These are phyloP conservation scores for Leptogaster cylindrica DNA, from an alignment of 2,888 invertebrate species.

Conservation along the genomic window DNA sequence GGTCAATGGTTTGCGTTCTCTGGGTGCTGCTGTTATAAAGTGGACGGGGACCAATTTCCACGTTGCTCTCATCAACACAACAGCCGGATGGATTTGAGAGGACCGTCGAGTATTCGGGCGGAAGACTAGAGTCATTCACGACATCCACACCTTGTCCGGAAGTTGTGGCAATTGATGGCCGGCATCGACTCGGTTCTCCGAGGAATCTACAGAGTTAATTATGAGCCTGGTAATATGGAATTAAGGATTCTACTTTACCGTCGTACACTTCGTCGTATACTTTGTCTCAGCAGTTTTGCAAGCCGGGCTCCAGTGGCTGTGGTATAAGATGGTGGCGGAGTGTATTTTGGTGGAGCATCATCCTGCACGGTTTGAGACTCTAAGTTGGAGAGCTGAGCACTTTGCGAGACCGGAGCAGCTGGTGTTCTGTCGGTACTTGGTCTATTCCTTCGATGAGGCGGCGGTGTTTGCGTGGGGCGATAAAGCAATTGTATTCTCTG, in stretches of 20 bases:
- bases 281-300: slow-evolving; percentile 76
- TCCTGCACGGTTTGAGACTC: slow-evolving; percentile 58
- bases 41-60: slow-evolving; percentile 53
- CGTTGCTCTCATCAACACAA: not conserved
- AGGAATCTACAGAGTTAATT: slow-evolving; percentile 47
- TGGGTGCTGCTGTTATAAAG: slow-evolving; percentile 51
- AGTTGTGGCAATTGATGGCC: slow-evolving; percentile 47
- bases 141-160: slow-evolving; percentile 37
- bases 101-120: slow-evolving; percentile 54
- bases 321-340: slow-evolving; percentile 90
- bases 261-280: slow-evolving; percentile 79
- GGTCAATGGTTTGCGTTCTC: slow-evolving; percentile 54
- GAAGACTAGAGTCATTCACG: slow-evolving; percentile 49
- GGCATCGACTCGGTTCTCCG: slow-evolving; percentile 49
- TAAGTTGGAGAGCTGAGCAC: slow-evolving; percentile 47
- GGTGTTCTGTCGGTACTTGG: slow-evolving; percentile 45
- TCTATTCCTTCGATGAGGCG: slow-evolving; percentile 54
- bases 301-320: slow-evolving; percentile 88
- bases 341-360: slow-evolving; percentile 91
- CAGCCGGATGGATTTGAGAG: slow-evolving; percentile 51
- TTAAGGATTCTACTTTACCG: slow-evolving; percentile 58
- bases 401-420: slow-evolving; percentile 22
- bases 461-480: slow-evolving; percentile 70
- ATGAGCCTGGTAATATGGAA: not conserved
- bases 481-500: slow-evolving; percentile 85